Percentiles rank a stretch among this genome's conserved stretches.
phyloP scores from a whole-genome alignment of 2,888 invertebrate species.

The Harpalus rubripes region DNA sequence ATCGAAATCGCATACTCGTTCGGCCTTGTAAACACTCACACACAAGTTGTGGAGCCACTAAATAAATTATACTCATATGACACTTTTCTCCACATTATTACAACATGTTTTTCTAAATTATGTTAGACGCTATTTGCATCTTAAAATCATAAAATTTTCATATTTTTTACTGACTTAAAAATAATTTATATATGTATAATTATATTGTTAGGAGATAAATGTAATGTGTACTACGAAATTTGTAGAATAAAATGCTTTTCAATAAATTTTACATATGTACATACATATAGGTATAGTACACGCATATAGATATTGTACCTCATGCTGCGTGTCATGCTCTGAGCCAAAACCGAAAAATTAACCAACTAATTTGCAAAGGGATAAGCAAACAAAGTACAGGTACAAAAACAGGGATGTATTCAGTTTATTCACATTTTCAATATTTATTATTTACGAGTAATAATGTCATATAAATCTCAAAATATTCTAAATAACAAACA shows the following conservation, averaged over 20 bases:
- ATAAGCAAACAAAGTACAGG: too few relatives aligned
- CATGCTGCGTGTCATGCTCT: too few relatives aligned
- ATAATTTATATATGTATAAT: conserved; percentile 1
- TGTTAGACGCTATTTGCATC: background rate
- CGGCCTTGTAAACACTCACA: conserved; percentile 49
- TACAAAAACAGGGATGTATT: too few relatives aligned
- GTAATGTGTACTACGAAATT: background rate
- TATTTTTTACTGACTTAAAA: conserved; percentile 31
- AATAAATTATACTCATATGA: conserved; percentile 50
- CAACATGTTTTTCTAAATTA: conserved; percentile 40
- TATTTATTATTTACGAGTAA: too few relatives aligned
- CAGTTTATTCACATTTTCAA: too few relatives aligned
- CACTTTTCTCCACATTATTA: conserved; percentile 35
- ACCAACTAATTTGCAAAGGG: too few relatives aligned
- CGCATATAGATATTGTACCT: too few relatives aligned
- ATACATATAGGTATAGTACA: too few relatives aligned
- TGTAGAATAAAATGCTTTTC: background rate
- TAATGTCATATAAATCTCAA: too few relatives aligned
- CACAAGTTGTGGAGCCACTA: background rate
- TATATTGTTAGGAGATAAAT: background rate
- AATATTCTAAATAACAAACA: too few relatives aligned
- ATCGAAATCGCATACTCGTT: conserved; percentile 27
- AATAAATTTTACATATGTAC: too few relatives aligned
- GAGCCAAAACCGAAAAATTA: too few relatives aligned
- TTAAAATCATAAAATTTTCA: conserved; percentile 48